Base-by-base conservation (phyloP, 2,797 vertebrate genomes). In the Diceros bicornis region DNA sequence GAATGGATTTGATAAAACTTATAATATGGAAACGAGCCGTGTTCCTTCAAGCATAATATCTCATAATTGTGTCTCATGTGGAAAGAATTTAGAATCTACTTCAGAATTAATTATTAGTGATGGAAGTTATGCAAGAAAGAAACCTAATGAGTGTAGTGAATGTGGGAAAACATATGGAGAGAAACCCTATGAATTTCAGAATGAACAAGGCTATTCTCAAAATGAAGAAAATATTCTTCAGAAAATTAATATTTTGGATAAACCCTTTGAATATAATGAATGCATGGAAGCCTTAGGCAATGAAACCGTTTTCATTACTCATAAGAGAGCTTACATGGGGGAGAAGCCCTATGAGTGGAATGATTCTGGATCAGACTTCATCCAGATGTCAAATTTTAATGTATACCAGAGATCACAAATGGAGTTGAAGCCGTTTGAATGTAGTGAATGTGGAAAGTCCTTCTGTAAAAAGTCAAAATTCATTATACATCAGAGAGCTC, bases 401-500 rank as follows among this genome's bases (percentile, higher is more conserved):
- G 61, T 88, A 13, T 98, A 97, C 82, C 97, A 95, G 91, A 95
- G 94, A 23, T 95, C 98, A 2, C 98, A 98, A 14, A 68, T 98
- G 34, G 97, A 97, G 50, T 27, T 98, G 62, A 98, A 98, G 78
- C 97, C 98, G 12, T 98, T 95, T 64, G 52, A 98, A 59, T 97
- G 97, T 66, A 13, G 12, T 0, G 92, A 97, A 21, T 98, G 96
- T 96, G 97, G 97, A 10, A 98, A 98, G 37, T 96, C 95, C 14
- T 98, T 98, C 55, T 98, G 96, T 77, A 98, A 97, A 52, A 98
- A 97, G 89, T 97, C 97, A 41, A 97, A 97, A 50, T 97, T 98
- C 41, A 97, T 98, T 34, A 97, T 97, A 32, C 97, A 98, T 62
- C 97, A 97, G 91, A 91, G 97, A 62, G 96, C 97, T 59, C 97